Base-by-base conservation (phyloP, 1,140 invertebrate species). In the Apis cerana region DNA sequence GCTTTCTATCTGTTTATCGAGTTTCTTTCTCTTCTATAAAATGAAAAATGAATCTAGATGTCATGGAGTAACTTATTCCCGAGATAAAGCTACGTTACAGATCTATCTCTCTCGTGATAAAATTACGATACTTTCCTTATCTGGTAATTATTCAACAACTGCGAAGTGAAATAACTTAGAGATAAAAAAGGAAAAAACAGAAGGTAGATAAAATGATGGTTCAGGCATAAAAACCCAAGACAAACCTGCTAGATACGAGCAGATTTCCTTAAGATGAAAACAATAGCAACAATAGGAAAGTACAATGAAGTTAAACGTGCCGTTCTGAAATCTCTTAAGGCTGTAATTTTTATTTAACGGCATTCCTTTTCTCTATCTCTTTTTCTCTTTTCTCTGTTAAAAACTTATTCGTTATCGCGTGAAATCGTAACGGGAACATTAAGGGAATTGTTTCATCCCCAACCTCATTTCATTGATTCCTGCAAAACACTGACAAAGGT, bases 331-430 rank as follows among this genome's bases (percentile, higher is more conserved):
- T 71, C 68, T 72, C 56, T 72, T 43, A 52, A 61, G 48, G 19
- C 58, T 72, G 77, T 79, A 79, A 79, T 79, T 79, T 79, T 79
- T 79, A 71, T 79, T 79, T 79, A 79, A 72, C 69, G 15, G 43
- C n/a, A 15, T 23, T 62, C 56, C 5, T 19, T 13, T 54, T 12
- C 61, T 43, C 10, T 33, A 11, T 59, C 13, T 19, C 64, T 43
- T 17, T 21, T 27, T 67, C n/a, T 56, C n/a, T 7, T 4, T 1
- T 17, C 21, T n/a, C 12, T 23, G 54, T 4, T 11, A 9, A 52
- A 79, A 79, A 79, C 67, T 72, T 79, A 58, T 70, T 71, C 77
- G 56, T 79, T 79, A 79, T 62, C 56, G 56, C n/a, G n/a, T 52
- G 77, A 61, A 71, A 52, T 48, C 56, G 48, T 19, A 69, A 27